Percentiles rank a stretch among this genome's conserved stretches.
Conservation (phyloP, 2,113 vertebrate genomes). For the Echinops telfairi region DNA sequence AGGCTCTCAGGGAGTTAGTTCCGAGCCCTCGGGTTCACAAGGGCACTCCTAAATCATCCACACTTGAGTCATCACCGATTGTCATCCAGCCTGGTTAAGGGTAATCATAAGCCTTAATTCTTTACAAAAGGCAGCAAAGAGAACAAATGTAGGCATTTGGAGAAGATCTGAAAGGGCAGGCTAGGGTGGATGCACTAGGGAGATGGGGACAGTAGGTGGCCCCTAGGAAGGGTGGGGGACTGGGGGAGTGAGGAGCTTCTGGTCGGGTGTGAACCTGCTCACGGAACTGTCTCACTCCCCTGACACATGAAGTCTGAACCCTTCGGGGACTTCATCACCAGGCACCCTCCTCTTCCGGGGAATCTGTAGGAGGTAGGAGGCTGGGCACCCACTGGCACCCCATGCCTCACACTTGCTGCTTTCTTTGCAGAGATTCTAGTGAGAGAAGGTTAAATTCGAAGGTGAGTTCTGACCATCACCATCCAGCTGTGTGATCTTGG, state of each 20-base stretch:
- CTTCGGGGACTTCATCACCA: not conserved
- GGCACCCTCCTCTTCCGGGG: not conserved
- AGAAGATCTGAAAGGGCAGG: not conserved
- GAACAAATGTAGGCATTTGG: not conserved
- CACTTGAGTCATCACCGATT: not conserved
- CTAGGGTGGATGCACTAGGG: not conserved
- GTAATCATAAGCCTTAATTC: not conserved
- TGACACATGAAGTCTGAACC: not conserved
- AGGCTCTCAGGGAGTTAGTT: not conserved
- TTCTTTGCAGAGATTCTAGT: not conserved
- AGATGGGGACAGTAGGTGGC: not conserved
- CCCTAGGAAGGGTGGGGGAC: not conserved
- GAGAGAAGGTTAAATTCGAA: not conserved
- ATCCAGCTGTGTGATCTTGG: not conserved
- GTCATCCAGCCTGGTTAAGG: not conserved
- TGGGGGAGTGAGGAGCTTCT: not conserved
- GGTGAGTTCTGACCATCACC: not conserved
- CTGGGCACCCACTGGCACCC: not conserved
- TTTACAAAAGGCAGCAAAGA: not conserved
- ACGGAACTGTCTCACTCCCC: not conserved
- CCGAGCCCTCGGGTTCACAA: slow-evolving; percentile 18
- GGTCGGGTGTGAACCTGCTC: not conserved
- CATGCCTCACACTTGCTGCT: accelerated
- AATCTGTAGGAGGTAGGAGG: too few species aligned
- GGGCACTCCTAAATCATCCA: slow-evolving; percentile 1